A percentile compares a stretch with the other conserved stretches of the same genome.
Conservation (phyloP, 2,113 vertebrate genomes). For the Megaptera novaeangliae region DNA sequence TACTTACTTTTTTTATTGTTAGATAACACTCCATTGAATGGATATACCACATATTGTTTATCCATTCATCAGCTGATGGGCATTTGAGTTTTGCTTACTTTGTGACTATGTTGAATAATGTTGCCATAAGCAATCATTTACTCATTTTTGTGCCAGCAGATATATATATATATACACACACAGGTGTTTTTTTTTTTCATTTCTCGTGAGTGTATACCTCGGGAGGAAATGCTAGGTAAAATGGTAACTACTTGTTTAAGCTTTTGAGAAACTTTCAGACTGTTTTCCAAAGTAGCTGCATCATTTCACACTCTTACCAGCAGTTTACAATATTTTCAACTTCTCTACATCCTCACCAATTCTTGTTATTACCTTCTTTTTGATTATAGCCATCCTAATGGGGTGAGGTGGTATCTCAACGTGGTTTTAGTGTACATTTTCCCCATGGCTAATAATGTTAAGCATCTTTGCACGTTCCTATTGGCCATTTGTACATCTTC, state of each 20-base stretch:
- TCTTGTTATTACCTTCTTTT: background rate
- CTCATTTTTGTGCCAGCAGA: background rate
- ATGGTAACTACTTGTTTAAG: background rate
- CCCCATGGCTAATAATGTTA: background rate
- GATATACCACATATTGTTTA: background rate
- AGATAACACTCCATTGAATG: background rate
- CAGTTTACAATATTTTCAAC: background rate
- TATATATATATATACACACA: background rate
- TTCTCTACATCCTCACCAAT: background rate
- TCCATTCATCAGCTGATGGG: background rate
- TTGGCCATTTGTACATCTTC: too few species aligned
- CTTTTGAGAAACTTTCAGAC: background rate
- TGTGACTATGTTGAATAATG: background rate
- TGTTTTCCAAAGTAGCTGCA: background rate
- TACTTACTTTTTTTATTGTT: background rate
- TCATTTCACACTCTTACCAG: background rate
- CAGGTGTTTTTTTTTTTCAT: background rate
- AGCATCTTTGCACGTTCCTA: too few species aligned
- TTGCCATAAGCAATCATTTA: background rate
- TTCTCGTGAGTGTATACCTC: background rate
- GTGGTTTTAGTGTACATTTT: background rate
- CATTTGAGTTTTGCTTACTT: background rate
- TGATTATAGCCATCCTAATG: background rate
- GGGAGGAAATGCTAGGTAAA: background rate
- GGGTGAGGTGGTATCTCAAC: background rate